Base-by-base conservation (phyloP, 2,888 invertebrate genomes). In the Odontothrips loti region DNA sequence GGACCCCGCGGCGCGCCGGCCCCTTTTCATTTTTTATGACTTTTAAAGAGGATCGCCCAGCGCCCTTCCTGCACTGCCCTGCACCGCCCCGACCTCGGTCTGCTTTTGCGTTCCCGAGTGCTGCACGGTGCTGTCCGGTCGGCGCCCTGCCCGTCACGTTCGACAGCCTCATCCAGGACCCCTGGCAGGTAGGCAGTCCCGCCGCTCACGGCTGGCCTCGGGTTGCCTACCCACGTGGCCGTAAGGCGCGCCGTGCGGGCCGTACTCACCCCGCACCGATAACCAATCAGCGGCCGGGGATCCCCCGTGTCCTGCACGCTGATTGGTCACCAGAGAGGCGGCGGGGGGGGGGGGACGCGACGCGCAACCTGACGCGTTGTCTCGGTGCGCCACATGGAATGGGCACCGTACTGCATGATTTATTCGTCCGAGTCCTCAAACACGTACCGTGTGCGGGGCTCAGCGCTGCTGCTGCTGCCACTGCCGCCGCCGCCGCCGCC, bases 351-450 rank as follows among this genome's bases (percentile, higher is more conserved):
- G 34, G 34, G 34, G 34, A 4, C 34, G 34, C 34, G 34, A n/a
- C 34, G 34, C 34, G 34, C 34, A 2, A 43, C 34, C n/a, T n/a
- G n/a, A n/a, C n/a, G n/a, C n/a, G n/a, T n/a, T 43, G 34, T 43
- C 34, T 6, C 34, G 34, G 34, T 43, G 34, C 34, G 34, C 34
- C 34, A 43, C 34, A 43, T 6, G 34, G 34, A 43, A 43, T 6
- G 12, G n/a, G 15, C 17, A n/a, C 58, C 2, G 51, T 10, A n/a
- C 58, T 75, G 68, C 68, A 75, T 75, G 68, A 75, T 75, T 75
- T 75, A 75, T 75, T 75, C 68, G 68, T 75, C 68, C 68, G 27
- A 75, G 68, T 75, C 68, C 68, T 75, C 68, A 75, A 75, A 75
- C 68, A 75, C 68, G 68, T 75, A 23, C 68, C 68, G 68, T 75